Evolutionary conservation across 2,113 vertebrate genomes (phyloP).

Genomic region (Eupsittula cactorum): DNA sequence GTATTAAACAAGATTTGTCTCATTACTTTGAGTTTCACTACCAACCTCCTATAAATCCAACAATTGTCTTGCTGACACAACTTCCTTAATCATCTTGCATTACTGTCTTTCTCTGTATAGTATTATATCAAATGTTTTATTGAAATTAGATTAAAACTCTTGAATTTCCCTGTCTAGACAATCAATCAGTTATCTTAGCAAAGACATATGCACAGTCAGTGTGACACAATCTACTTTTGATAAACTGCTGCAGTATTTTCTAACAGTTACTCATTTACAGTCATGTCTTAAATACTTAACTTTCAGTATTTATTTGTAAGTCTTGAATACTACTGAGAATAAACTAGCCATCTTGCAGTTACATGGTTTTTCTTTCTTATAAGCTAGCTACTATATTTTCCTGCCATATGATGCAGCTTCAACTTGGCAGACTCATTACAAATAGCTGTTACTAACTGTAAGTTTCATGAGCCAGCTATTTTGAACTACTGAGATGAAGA

Average conservation of each 20-base stretch:
- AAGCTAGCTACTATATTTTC: not conserved
- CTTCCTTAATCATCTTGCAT: not conserved
- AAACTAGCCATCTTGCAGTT: not conserved
- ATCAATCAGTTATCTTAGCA: not conserved
- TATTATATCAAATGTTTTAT: not conserved
- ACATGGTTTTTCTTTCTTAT: not conserved
- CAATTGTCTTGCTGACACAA: not conserved
- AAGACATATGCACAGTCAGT: not conserved
- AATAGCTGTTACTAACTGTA: not conserved
- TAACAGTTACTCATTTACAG: not conserved
- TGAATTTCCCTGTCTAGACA: not conserved
- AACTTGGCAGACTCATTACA: not conserved
- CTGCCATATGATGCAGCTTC: not conserved
- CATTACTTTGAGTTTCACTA: not conserved
- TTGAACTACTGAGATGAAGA: not conserved
- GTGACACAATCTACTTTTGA: not conserved
- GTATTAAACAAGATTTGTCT: not conserved
- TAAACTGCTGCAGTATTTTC: not conserved
- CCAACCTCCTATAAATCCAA: not conserved
- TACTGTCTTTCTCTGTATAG: not conserved
- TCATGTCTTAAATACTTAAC: not conserved
- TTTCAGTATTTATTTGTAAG: not conserved
- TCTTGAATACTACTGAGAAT: not conserved
- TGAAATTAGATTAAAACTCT: not conserved
- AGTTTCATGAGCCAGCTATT: not conserved